phyloP scores from a whole-genome alignment of 2,888 invertebrate species.

The Melikaiella ostensackeni region DNA sequence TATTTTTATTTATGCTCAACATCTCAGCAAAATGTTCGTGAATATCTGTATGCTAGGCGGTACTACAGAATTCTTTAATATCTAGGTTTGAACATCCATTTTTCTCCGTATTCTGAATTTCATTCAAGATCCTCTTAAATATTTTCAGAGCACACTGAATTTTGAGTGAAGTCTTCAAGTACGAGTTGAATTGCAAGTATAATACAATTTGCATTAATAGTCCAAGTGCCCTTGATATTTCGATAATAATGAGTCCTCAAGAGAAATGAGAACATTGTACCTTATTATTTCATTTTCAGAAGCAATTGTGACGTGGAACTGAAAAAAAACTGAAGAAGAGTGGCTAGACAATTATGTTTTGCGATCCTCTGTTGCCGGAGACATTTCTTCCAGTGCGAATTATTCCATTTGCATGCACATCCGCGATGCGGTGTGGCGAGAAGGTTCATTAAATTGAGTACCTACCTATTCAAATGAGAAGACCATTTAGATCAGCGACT shows the following conservation, averaged over 20 bases:
- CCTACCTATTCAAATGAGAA: slow-evolving; percentile 18
- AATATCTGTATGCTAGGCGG: too few relatives aligned
- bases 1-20: too few relatives aligned
- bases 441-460: slow-evolving; percentile 29
- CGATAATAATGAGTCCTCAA: slow-evolving; percentile 5
- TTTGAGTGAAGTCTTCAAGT: not conserved
- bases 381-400: slow-evolving; percentile 19
- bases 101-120: too few relatives aligned
- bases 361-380: not conserved
- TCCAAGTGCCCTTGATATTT: not conserved
- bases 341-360: slow-evolving; percentile 17
- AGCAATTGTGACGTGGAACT: not conserved
- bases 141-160: not conserved
- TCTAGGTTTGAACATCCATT: too few relatives aligned
- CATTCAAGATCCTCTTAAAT: not conserved
- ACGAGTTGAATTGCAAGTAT: not conserved
- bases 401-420: slow-evolving; percentile 26
- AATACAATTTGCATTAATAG: slow-evolving; percentile 1
- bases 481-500: slow-evolving; percentile 7
- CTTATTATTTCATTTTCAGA: not conserved
- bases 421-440: not conserved
- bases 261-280: slow-evolving; percentile 3
- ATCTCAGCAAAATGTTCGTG: too few relatives aligned
- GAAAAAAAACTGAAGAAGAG: slow-evolving; percentile 10
- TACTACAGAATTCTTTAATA: too few relatives aligned